Base-by-base conservation (phyloP, 1,140 invertebrate species). In the Planococcus citri region DNA sequence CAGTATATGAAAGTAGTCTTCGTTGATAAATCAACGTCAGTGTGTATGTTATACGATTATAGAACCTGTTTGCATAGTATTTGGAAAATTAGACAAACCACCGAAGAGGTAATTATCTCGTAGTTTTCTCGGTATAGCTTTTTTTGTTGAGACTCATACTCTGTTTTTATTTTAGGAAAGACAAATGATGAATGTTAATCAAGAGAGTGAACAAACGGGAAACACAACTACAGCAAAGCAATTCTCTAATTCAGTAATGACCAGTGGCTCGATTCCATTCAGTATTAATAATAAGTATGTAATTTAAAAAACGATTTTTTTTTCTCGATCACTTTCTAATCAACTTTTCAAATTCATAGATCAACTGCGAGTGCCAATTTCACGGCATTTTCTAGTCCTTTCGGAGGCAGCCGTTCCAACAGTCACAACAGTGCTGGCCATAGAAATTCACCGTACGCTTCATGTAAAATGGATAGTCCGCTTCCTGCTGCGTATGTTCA, bases 21-120 rank as follows among this genome's bases (percentile, higher is more conserved):
- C 24, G 60, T 64, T 1, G 21, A 25, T 27, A 25, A 64, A 25
- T 4, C 9, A 25, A 1, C 60, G 3, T 64, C 60, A 24, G 74
- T 90, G 29, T 83, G 86, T 37, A 78, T 95, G 41, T 79, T 91
- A 3, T 94, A 90, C 76, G 88, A 93, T 78, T 83, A 80, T 60
- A 87, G 86, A 76, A 81, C 86, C 57, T 86, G 86, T 20, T 82
- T 87, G 22, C 92, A 95, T 79, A 90, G 88, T 21, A 83, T 94
- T 14, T 94, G 91, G 82, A 86, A 84, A 73, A 83, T 95, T 37
- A 80, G 92, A 25, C 88, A 86, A 78, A 85, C 91, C 0, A 83
- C 83, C 6, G 75, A 79, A n/a, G 74, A 75, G 71, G 75, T 75
- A 72, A 61, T 14, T 70, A 27, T 68, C 17, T 51, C 6, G 3